Base-by-base conservation (phyloP, 2,888 invertebrate species). In the Acheta domesticus region DNA sequence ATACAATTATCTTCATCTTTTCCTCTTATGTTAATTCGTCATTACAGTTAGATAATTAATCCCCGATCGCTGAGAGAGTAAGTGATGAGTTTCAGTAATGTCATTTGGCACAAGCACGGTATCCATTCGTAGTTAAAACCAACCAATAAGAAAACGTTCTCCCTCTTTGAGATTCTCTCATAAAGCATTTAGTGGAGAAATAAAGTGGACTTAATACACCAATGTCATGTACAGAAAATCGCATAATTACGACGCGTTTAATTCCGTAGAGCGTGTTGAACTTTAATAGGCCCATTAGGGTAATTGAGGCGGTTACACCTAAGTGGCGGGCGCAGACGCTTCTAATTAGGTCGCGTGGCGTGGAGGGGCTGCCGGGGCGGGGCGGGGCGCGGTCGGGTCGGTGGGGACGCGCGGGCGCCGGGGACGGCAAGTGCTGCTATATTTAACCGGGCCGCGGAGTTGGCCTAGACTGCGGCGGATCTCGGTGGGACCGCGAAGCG, bases 311-410 rank as follows among this genome's bases (percentile, higher is more conserved):
- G 4, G 16, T 62, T 62, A 4, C n/a, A 62, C 62, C 62, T n/a
- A 62, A 62, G 62, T n/a, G 62, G 62, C n/a, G 62, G 14, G 62
- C 14, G 62, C 16, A n/a, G 62, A n/a, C 62, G 62, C 16, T 14
- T 14, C 62, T 62, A n/a, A 62, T 62, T 62, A 62, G 62, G 62
- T 62, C 62, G 62, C 62, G 62, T 62, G 62, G 62, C 62, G 62
- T 12, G 62, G 62, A n/a, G n/a, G 62, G n/a, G 62, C n/a, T 62
- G 62, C n/a, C 16, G 3, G 8, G 62, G n/a, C 14, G 14, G n/a
- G 62, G 62, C n/a, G 62, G n/a, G 62, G 62, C 11, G 62, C 4
- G 62, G 8, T 1, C 16, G 23, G 23, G 23, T 23, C 16, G 62
- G 62, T 19, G 62, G 62, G n/a, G 2, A 2, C 62, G 62, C 12